phyloP scores from a whole-genome alignment of 2,888 invertebrate species.

The Scaeva pyrastri region DNA sequence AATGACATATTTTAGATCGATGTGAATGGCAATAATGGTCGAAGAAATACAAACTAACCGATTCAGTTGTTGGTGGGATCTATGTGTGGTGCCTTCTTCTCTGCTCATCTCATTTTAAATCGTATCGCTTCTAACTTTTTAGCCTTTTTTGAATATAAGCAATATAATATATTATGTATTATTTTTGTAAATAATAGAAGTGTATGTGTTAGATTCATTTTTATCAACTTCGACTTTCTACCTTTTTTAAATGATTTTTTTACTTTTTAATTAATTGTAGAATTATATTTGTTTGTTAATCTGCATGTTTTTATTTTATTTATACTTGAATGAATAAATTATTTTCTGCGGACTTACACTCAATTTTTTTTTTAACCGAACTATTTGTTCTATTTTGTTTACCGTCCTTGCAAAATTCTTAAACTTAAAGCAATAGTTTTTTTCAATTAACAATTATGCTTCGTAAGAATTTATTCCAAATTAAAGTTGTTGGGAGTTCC shows the following conservation, averaged over 20 bases:
- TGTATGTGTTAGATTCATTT: conserved; percentile 40
- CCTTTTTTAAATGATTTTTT: conserved; percentile 41
- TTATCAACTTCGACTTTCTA: conserved; percentile 7
- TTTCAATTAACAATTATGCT: conserved; percentile 45
- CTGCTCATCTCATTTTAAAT: conserved; percentile 44
- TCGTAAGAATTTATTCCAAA: conserved; percentile 42
- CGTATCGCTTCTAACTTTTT: conserved; percentile 40
- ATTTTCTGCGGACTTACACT: conserved; percentile 22
- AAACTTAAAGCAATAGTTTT: conserved; percentile 49
- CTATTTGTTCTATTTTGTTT: conserved; percentile 31
- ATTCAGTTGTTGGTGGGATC: conserved; percentile 67
- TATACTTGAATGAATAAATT: conserved; percentile 54
- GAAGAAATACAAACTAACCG: conserved; percentile 34
- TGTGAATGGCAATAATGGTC: conserved; percentile 10
- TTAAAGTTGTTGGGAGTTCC: not conserved
- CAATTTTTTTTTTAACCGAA: conserved; percentile 54
- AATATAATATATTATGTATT: conserved; percentile 38
- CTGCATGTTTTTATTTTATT: conserved; percentile 31
- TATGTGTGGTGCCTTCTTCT: conserved; percentile 57
- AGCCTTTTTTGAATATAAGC: conserved; percentile 58
- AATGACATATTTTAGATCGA: conserved; percentile 54
- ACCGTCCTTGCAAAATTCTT: not conserved
- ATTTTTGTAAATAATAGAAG: conserved; percentile 60
- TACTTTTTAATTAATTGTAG: conserved; percentile 41
- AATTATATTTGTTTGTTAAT: conserved; percentile 39